Evolutionary conservation across 2,888 invertebrate species (phyloP).

Genomic region (Bombyx huttoni): DNA sequence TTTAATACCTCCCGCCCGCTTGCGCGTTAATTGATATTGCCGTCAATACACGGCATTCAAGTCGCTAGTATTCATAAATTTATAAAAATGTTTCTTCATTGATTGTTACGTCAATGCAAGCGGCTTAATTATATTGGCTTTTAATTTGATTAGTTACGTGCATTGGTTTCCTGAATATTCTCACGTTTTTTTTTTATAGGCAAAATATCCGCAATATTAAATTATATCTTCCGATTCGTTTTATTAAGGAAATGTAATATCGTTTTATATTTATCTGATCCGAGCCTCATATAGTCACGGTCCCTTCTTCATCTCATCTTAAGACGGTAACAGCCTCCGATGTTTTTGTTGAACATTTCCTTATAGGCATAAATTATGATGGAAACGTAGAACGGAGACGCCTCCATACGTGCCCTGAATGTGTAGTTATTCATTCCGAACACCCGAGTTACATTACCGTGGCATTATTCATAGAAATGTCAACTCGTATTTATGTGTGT

Average conservation of each 20-base stretch:
- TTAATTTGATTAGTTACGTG: too few species aligned
- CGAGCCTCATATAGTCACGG: background rate
- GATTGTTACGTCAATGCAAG: too few species aligned
- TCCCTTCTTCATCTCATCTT: background rate
- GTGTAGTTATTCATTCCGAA: background rate
- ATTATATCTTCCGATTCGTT: background rate
- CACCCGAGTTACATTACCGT: background rate
- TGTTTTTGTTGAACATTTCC: background rate
- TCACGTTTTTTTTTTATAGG: background rate
- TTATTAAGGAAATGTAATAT: background rate
- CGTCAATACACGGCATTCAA: conserved; percentile 8
- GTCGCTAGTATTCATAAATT: conserved; percentile 1
- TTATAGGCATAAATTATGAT: background rate
- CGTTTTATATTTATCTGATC: background rate
- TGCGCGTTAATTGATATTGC: conserved; percentile 24
- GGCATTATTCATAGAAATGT: conserved; percentile 4
- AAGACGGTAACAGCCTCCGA: background rate
- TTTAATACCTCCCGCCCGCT: conserved; percentile 19
- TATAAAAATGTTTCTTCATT: background rate
- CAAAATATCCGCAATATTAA: background rate
- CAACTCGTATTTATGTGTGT: conserved; percentile 3
- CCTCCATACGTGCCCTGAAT: conserved; percentile 1
- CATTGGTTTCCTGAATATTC: too few species aligned
- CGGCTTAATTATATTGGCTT: too few species aligned
- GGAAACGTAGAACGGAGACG: background rate